These are phyloP conservation scores for Meandrusa payeni DNA, from an alignment of 2,888 invertebrate genomes.

Conservation along the genomic window DNA sequence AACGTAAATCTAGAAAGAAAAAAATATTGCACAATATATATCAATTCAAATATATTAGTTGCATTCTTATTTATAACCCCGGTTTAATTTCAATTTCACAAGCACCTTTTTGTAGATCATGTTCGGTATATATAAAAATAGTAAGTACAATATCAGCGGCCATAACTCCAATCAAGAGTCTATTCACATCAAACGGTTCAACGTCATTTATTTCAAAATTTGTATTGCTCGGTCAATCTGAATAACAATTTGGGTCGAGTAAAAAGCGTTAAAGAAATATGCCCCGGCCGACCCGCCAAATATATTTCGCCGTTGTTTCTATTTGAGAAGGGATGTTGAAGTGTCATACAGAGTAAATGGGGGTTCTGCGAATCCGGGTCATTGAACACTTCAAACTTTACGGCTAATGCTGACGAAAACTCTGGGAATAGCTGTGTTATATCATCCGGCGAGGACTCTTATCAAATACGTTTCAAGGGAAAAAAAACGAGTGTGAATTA, in stretches of 20 bases:
- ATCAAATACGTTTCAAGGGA: too few relatives aligned
- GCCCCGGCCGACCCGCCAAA: conserved; percentile 39
- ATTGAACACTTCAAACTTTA: conserved; percentile 58
- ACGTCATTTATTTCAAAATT: conserved; percentile 7
- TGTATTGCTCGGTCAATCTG: conserved; percentile 15
- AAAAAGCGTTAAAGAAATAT: conserved; percentile 32
- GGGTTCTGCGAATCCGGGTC: conserved; percentile 56
- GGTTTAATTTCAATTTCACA: too few relatives aligned
- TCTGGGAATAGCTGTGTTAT: conserved; percentile 30
- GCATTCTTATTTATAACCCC: too few relatives aligned
- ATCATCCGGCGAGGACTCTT: conserved; percentile 8
- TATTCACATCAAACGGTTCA: conserved; percentile 7
- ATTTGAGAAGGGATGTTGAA: conserved; percentile 62
- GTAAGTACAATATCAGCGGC: not conserved
- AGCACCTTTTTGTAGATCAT: too few relatives aligned
- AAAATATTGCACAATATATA: too few relatives aligned
- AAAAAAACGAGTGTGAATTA: too few relatives aligned
- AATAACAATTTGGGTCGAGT: conserved; percentile 26
- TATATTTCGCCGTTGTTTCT: conserved; percentile 55
- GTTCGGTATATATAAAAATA: too few relatives aligned
- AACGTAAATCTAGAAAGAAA: too few relatives aligned
- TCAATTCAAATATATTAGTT: too few relatives aligned
- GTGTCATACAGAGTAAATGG: conserved; percentile 62
- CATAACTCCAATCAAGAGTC: conserved; percentile 3
- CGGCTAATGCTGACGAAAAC: conserved; percentile 36